Percentiles rank a stretch among this genome's conserved stretches.
These are phyloP conservation scores for Drosophila bunnanda DNA, from an alignment of 2,888 invertebrate species.

Conservation along the genomic window DNA sequence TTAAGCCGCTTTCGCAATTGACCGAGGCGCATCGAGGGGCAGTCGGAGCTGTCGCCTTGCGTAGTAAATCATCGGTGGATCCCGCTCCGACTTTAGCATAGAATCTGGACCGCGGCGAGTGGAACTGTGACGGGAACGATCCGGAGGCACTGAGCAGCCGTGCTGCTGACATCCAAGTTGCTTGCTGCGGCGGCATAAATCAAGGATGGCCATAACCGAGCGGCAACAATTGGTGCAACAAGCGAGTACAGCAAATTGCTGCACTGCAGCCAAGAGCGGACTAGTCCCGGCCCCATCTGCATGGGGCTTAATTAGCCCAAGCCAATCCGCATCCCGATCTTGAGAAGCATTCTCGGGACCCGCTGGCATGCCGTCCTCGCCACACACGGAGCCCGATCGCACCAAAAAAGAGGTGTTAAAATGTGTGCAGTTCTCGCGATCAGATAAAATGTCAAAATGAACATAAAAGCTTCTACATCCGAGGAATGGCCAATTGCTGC, in stretches of 20 bases:
- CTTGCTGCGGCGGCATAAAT: constrained; percentile 80
- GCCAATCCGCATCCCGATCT: constrained; percentile 6
- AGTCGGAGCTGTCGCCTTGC: constrained; percentile 76
- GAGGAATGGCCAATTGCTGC: constrained; percentile 80
- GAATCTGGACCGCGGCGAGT: constrained; percentile 22
- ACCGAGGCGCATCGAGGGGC: constrained; percentile 71
- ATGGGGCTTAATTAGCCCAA: constrained; percentile 69
- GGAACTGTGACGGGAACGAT: constrained; percentile 18
- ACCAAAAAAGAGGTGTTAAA: constrained; percentile 72
- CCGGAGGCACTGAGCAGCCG: constrained; percentile 26
- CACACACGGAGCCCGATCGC: constrained; percentile 35
- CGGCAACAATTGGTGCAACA: constrained; percentile 82
- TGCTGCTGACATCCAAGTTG: constrained; percentile 72
- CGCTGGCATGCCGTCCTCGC: constrained; percentile 37
- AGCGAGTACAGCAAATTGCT: constrained; percentile 78
- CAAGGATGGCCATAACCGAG: constrained; percentile 76
- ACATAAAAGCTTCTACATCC: constrained; percentile 83
- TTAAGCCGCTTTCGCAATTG: constrained; percentile 80
- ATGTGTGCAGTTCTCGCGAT: constrained; percentile 82
- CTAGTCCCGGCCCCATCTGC: constrained; percentile 29
- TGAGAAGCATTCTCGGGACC: constrained; percentile 21
- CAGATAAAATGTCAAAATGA: constrained; percentile 83
- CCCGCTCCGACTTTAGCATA: constrained; percentile 39
- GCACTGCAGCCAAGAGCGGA: constrained; percentile 18
- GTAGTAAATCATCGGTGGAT: constrained; percentile 69